These are phyloP conservation scores for Heliangelus exortis DNA, from an alignment of 2,797 vertebrate species.

Conservation along the genomic window DNA sequence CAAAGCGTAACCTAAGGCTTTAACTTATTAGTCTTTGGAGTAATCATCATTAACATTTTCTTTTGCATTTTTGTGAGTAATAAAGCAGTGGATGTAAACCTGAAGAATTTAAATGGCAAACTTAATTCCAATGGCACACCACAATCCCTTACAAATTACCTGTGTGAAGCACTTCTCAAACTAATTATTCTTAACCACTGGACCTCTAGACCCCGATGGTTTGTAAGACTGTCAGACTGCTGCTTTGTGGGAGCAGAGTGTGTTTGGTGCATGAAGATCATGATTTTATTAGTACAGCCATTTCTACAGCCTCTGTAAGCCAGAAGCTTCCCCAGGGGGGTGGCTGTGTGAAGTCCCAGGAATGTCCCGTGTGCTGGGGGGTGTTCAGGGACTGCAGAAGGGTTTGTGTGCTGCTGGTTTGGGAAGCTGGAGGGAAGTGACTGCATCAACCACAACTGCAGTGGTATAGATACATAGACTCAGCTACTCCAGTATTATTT, in stretches of 20 bases:
- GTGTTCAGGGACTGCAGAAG: background rate
- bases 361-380: fast-evolving
- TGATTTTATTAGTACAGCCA: background rate
- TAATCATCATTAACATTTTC: constrained; percentile 80
- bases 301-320: background rate
- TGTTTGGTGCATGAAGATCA: background rate
- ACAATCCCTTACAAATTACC: background rate
- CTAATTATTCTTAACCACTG: background rate
- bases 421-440: background rate
- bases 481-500: background rate
- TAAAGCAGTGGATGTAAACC: constrained; percentile 50
- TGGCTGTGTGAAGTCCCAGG: fast-evolving
- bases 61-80: constrained; percentile 73
- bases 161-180: background rate
- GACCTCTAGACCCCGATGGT: background rate
- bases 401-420: fast-evolving
- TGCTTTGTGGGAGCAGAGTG: background rate
- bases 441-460: background rate
- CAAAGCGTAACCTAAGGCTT: constrained; percentile 72
- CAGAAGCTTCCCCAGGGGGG: too few species aligned
- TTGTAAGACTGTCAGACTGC: background rate
- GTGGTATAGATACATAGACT: fast-evolving
- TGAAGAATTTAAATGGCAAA: constrained; percentile 1
- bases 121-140: constrained; percentile 11
- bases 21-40: constrained; percentile 77